These are phyloP conservation scores for Drosophila pachea DNA, from an alignment of 1,140 invertebrate species.

Conservation along the genomic window DNA sequence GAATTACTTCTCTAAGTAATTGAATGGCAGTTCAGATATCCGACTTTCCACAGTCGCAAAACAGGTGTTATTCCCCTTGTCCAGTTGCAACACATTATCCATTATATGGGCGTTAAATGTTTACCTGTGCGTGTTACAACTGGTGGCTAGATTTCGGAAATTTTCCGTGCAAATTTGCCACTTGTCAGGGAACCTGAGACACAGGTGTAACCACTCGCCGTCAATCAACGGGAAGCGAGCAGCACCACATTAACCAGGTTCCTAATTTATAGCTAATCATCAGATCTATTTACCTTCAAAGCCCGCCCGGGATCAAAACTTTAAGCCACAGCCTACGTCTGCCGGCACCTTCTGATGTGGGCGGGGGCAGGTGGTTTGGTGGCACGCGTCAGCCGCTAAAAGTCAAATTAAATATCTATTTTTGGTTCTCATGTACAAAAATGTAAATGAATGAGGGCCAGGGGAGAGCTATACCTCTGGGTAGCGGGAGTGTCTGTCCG, in stretches of 20 bases:
- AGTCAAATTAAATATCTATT: constrained; percentile 55
- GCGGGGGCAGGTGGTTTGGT: background rate
- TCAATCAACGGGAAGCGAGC: constrained; percentile 17
- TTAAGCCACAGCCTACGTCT: constrained; percentile 38
- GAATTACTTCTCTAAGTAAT: background rate
- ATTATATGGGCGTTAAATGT: no score
- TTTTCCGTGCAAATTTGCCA: constrained; percentile 32
- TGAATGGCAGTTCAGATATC: background rate
- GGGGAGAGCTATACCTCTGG: background rate
- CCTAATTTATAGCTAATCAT: constrained; percentile 42
- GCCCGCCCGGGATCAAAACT: constrained; percentile 28
- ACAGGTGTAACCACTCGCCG: background rate
- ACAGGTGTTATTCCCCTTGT: no score
- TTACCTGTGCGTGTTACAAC: no score
- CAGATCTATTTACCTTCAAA: constrained; percentile 32
- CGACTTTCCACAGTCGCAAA: no score
- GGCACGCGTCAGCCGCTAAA: constrained; percentile 25
- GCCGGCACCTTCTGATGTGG: background rate
- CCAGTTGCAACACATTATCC: no score
- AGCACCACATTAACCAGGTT: constrained; percentile 37
- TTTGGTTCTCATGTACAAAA: constrained; percentile 46
- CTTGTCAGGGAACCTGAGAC: constrained; percentile 41
- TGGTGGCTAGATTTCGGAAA: constrained; percentile 13
- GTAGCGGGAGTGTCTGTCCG: background rate
- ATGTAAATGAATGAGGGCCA: constrained; percentile 1